These are phyloP conservation scores for Oplegnathus fasciatus DNA, from an alignment of 2,113 vertebrate species.

Conservation along the genomic window DNA sequence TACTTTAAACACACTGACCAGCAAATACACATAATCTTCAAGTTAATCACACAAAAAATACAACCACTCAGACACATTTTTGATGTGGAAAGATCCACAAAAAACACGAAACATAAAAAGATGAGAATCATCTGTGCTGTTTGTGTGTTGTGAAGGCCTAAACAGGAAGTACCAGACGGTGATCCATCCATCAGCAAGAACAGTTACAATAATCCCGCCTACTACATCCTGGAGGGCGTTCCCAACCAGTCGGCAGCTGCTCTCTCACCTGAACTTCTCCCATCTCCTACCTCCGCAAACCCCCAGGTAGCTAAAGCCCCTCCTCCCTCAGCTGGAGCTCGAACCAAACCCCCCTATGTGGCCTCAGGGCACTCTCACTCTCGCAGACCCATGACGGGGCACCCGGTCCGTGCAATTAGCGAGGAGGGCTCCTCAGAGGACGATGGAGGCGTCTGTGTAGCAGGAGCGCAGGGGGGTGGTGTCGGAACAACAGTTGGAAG, in stretches of 20 bases:
- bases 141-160: constrained; percentile 80
- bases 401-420: constrained; percentile 74
- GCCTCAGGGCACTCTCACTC: constrained; percentile 53
- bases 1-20: background rate
- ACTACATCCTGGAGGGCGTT: constrained; percentile 96
- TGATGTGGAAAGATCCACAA: background rate
- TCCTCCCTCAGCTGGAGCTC: constrained; percentile 60
- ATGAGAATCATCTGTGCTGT: background rate
- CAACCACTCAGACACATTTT: background rate
- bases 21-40: background rate
- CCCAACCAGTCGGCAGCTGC: constrained; percentile 90
- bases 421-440: constrained; percentile 92
- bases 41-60: background rate
- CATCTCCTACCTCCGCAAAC: constrained; percentile 76
- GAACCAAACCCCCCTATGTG: constrained; percentile 83
- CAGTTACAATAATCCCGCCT: constrained; percentile 98
- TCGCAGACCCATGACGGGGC: constrained; percentile 75
- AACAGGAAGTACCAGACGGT: constrained; percentile 85
- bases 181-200: constrained; percentile 88
- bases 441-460: constrained; percentile 78
- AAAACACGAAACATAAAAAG: background rate
- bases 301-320: constrained; percentile 75
- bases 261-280: constrained; percentile 80
- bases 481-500: constrained; percentile 76
- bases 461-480: constrained; percentile 64